Conservation (phyloP, 1,140 invertebrate genomes). For the Brachionus paranguensis region DNA sequence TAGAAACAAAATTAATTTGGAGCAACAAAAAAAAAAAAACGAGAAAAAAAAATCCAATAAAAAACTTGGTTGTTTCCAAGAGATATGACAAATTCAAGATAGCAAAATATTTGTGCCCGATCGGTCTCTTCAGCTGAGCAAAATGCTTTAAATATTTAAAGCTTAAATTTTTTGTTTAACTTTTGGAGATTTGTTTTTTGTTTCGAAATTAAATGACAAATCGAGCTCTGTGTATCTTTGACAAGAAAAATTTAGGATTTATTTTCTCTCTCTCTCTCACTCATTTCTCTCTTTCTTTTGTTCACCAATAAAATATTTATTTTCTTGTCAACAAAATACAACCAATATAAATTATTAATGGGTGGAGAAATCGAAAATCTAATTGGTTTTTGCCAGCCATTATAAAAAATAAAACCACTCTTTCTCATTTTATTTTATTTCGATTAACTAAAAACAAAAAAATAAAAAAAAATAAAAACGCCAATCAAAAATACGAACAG, state of each 20-base stretch:
- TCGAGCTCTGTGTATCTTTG: not conserved
- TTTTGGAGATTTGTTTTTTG: conserved; percentile 5
- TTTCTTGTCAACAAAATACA: not conserved
- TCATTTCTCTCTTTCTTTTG: not conserved
- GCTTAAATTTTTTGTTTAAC: not conserved
- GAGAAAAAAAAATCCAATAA: not conserved
- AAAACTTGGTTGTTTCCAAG: not conserved
- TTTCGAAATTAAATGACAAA: not conserved
- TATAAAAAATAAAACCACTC: not conserved
- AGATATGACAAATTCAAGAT: not conserved
- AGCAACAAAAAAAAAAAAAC: not conserved
- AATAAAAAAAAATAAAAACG: not conserved
- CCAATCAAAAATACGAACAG: not conserved
- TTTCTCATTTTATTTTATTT: not conserved
- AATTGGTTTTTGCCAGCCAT: conserved; percentile 2
- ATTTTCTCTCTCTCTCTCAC: not conserved
- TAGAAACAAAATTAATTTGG: not conserved
- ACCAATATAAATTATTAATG: conserved; percentile 18
- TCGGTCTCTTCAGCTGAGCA: not conserved
- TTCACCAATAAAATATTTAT: conserved; percentile 28
- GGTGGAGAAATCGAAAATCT: conserved; percentile 22
- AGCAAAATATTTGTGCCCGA: not conserved
- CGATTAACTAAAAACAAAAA: not conserved
- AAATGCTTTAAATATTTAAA: not conserved
- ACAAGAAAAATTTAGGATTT: not conserved